Percentiles rank a stretch among this genome's conserved stretches.
Conservation (phyloP, 2,888 invertebrate genomes). For the Cephonodes hylas region DNA sequence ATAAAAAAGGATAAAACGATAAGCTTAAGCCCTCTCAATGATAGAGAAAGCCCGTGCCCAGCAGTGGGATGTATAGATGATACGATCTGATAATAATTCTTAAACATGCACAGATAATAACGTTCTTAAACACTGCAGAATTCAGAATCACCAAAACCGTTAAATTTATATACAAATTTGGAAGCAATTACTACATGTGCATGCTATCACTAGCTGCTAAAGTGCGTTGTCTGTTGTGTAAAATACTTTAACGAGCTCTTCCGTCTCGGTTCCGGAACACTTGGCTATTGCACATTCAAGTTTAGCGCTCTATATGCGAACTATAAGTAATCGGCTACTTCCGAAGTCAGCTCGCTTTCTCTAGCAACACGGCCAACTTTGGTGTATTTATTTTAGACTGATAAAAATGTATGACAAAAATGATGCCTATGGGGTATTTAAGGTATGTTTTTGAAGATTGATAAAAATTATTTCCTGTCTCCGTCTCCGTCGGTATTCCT, state of each 20-base stretch:
- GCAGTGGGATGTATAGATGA: too few relatives aligned
- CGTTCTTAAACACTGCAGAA: too few relatives aligned
- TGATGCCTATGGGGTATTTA: too few relatives aligned
- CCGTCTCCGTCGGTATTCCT: too few relatives aligned
- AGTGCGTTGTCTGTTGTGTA: background rate
- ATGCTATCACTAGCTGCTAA: background rate
- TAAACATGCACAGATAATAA: too few relatives aligned
- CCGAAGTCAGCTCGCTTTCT: background rate
- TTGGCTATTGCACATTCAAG: conserved; percentile 3
- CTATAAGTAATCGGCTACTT: background rate
- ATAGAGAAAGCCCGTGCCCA: too few relatives aligned
- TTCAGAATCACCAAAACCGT: background rate
- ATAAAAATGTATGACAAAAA: background rate
- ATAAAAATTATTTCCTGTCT: too few relatives aligned
- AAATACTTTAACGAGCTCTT: conserved; percentile 4
- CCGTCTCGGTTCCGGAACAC: background rate
- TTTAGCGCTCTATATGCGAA: background rate
- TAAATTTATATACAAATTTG: background rate
- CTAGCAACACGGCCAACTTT: background rate
- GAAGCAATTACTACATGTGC: background rate
- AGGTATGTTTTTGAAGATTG: too few relatives aligned
- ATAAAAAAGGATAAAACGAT: too few relatives aligned
- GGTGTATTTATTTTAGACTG: background rate
- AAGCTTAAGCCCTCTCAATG: too few relatives aligned
- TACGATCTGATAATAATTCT: too few relatives aligned